Base-by-base conservation (phyloP, 1,140 invertebrate genomes). In the Neodiprion lecontei region DNA sequence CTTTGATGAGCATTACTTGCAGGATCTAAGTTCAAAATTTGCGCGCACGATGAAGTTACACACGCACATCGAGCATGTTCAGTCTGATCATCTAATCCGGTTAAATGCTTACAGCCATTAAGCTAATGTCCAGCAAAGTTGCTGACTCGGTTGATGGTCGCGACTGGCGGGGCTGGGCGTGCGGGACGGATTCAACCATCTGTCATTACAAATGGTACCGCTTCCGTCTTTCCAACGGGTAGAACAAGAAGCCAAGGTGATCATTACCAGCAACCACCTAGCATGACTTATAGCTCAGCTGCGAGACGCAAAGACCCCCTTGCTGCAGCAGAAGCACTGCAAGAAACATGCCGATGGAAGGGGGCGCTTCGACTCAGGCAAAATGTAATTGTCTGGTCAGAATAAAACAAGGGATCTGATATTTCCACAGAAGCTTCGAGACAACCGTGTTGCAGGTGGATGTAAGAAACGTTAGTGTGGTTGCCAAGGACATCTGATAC, bases 221-320 rank as follows among this genome's bases (percentile, higher is more conserved):
- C 53, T 61, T 61, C 53, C 53, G 53, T 61, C 53, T 61, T 9
- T 61, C 53, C 53, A 61, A 75, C 74, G 81, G 78, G 81, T 84
- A 84, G 83, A 82, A 84, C 82, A 79, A 85, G 84, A 83, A 84
- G 83, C 80, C 77, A 79, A 70, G 67, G 67, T 75, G 79, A 77
- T 84, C 80, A 84, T 84, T 84, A 83, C 81, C 76, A 76, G 76
- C 78, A 71, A 83, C 83, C 83, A 85, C 80, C 82, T 82, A 83
- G 79, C 76, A 83, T 84, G 83, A 83, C 80, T 84, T 84, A 85
- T 82, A 82, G 79, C 75, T 76, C 72, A 79, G 49, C 48, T 49
- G 49, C 65, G 72, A 65, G 70, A 12, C 23, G 68, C 68, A 28
- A 40, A 69, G 68, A 28, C 2, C 68, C 8, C 23, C 12, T 3